Percentiles rank a stretch among this genome's conserved stretches.
Conservation (phyloP, 2,888 invertebrate species). For the Drosophila prolongata region DNA sequence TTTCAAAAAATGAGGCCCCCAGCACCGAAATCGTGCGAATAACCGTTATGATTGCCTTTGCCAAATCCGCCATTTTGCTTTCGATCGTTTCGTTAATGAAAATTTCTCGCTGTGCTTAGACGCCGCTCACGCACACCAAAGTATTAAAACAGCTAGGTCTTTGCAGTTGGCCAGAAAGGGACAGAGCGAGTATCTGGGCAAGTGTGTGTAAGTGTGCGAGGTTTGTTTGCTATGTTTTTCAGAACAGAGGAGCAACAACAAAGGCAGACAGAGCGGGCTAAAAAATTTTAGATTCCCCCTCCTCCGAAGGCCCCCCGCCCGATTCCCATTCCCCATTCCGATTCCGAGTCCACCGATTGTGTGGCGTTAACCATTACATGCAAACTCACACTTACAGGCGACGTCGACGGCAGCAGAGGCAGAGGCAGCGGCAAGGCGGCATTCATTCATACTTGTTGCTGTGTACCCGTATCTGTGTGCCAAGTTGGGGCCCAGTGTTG, state of each 20-base stretch:
- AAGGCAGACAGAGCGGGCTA: conserved; percentile 30
- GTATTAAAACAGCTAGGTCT: conserved; percentile 47
- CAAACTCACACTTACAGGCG: conserved; percentile 70
- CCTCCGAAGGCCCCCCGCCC: conserved; percentile 1
- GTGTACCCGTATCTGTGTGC: conserved; percentile 11
- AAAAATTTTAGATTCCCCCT: conserved; percentile 29
- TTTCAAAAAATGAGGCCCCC: neutral
- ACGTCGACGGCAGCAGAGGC: conserved; percentile 31
- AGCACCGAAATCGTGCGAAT: conserved; percentile 10
- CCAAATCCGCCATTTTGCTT: conserved; percentile 70
- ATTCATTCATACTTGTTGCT: conserved; percentile 67
- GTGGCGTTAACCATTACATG: conserved; percentile 77
- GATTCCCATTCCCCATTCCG: conserved; percentile 1
- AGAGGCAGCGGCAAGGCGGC: conserved; percentile 17
- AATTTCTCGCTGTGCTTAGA: conserved; percentile 74
- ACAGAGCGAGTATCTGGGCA: conserved; percentile 27
- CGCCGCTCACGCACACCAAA: conserved; percentile 34
- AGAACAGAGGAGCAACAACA: conserved; percentile 26
- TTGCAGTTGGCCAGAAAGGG: conserved; percentile 26
- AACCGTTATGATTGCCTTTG: conserved; percentile 39
- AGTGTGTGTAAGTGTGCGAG: conserved; percentile 9
- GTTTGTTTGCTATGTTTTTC: conserved; percentile 71
- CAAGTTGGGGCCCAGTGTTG: conserved; percentile 6
- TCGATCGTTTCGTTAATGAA: conserved; percentile 58
- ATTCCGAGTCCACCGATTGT: conserved; percentile 28